Evolutionary conservation across 2,888 invertebrate genomes (phyloP), one percentile per base, ranked within the genome.

Genomic region (Lumbricus terrestris): DNA sequence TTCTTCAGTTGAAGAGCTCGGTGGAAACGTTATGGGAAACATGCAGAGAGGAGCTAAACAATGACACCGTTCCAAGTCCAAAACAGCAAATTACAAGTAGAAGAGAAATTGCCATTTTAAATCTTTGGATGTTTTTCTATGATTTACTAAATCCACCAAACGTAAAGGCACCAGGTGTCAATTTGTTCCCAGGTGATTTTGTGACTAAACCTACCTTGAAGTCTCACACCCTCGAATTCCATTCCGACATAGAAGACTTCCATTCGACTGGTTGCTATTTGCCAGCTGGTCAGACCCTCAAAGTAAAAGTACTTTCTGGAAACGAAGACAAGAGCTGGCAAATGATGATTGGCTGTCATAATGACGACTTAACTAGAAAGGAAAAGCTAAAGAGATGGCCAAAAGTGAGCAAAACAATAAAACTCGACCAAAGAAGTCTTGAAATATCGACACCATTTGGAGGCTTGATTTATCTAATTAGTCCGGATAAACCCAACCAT

Each of bases 141-240:
- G 47, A 47, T 1, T 20, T 47, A 20, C 47, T 47, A 20, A 18
- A 47, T 20, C 47, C 47, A 47, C 47, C 18, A 47, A 47, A 47
- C 29, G 38, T 82, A 33, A 92, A 92, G 90, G 89, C 91, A 37
- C 91, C 91, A 54, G 91, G 92, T 23, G 90, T 92, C 16, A 90
- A 92, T 23, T 42, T 82, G 33, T 92, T 92, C 89, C 92, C 92
- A 0, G 92, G 92, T 4, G 92, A 92, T 90, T 91, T 92, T 54
- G 82, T 90, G 23, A 37, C 33, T 2, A 37, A 83, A 20, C 91
- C 89, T 20, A 54, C 90, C n/a, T 23, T 90, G n/a, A 82, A 89
- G 82, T 47, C 54, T 88, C 85, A 88, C 35, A 88, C 37, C 34
- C n/a, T 91, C 13, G 34, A 91, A 33, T 69, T 92, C n/a, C 82